Evolutionary conservation across 2,888 invertebrate species (phyloP), one percentile per base, ranked within the genome.

Genomic region (Homarus gammarus): DNA sequence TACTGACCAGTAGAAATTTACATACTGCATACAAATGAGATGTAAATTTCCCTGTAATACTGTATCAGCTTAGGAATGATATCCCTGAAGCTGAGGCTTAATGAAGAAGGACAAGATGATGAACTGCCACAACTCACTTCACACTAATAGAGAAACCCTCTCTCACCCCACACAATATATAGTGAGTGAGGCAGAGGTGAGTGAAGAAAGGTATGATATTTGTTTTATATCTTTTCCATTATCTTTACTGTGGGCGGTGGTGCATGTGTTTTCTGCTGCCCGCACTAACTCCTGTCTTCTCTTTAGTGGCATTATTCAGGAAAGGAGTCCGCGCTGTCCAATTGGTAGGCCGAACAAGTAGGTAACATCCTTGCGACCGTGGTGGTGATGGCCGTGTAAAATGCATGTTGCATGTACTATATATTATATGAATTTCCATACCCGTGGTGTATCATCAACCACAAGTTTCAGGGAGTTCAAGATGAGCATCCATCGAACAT

Each of bases 281-380:
- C 88, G 82, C 91, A 91, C 90, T 92, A 91, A 91, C 90, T 81
- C 79, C 68, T 90, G 84, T 91, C 92, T 91, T 89, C 84, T 91
- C 90, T 93, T 94, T 96, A 99, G 99, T 99, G 98, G 98, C 99
- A 94, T 98, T 99, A 95, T 99, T 99, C 97, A 98, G 99, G 97
- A 99, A 99, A 96, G 99, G 99, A 96, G 99, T 99, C 95, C 97
- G 99, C 95, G 99, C 99, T 95, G 98, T 99, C 95, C 98, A 98
- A 96, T 97, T 98, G 96, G 97, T 98, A 95, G 98, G 98, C 96
- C 96, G 98, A 96, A 97, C 98, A 98, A 98, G 98, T 98, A 98
- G 96, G 98, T 98, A 91, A 85, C 84, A 84, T 79, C 85, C 90
- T 73, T 82, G 77, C 82, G 79, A 82, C 83, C 64, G 81, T 90